Evolutionary conservation across 1,140 invertebrate genomes (phyloP).

Genomic region (Callitettix versicolor): DNA sequence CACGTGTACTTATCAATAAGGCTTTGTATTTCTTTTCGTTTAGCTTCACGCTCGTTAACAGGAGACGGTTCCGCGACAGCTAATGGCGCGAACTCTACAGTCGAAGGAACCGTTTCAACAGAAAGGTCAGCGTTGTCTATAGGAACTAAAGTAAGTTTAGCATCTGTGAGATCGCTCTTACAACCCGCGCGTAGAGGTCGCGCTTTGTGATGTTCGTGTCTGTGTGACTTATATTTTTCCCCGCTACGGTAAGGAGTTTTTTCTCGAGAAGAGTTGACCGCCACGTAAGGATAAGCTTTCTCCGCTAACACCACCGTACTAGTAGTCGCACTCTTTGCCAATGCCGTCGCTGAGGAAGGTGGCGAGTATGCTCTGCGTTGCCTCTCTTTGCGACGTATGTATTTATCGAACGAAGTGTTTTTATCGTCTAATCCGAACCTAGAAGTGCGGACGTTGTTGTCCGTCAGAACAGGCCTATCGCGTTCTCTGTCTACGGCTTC

Average conservation of each 20-base stretch:
- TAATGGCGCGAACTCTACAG: too few species aligned
- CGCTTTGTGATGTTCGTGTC: conserved; percentile 23
- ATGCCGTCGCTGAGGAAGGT: conserved; percentile 24
- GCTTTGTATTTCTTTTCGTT: conserved; percentile 68
- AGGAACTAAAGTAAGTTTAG: conserved; percentile 14
- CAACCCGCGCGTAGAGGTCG: conserved; percentile 14
- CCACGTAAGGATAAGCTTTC: conserved; percentile 52
- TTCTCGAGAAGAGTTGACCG: conserved; percentile 31
- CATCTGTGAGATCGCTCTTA: conserved; percentile 13
- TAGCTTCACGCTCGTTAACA: conserved; percentile 56
- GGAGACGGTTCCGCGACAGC: not conserved
- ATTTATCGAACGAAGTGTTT: conserved; percentile 46
- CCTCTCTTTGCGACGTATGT: conserved; percentile 32
- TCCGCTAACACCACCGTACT: conserved; percentile 47
- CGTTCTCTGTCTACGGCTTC: conserved; percentile 24
- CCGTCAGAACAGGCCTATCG: not conserved
- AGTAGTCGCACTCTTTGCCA: conserved; percentile 49
- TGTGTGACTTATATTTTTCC: not conserved
- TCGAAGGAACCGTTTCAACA: not conserved
- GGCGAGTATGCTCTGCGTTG: conserved; percentile 5
- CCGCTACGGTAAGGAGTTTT: conserved; percentile 45
- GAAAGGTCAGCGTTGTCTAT: not conserved
- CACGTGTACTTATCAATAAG: conserved; percentile 66
- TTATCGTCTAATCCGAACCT: not conserved
- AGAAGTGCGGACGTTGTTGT: conserved; percentile 28